A percentile compares a stretch with the other conserved stretches of the same genome.
Evolutionary conservation across 35 echinoderm and acorn worm species (phyloP).

Genomic region (Strongylocentrotus purpuratus): DNA sequence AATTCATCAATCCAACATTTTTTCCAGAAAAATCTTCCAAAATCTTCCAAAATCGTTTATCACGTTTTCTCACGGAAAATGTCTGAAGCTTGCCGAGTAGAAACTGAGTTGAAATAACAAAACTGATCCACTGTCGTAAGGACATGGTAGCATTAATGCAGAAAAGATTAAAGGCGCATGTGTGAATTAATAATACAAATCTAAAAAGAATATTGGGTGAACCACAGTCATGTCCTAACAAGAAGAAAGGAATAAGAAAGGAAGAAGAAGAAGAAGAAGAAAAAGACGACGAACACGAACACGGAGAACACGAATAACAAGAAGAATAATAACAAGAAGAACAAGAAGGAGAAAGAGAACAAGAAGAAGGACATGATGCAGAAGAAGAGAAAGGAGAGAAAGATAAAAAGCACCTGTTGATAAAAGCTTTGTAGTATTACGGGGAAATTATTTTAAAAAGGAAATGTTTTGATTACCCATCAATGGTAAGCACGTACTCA

Average conservation of each 20-base stretch:
- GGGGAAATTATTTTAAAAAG: too few relatives aligned
- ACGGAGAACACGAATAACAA: too few relatives aligned
- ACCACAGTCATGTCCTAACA: background rate
- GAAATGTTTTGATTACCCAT: too few relatives aligned
- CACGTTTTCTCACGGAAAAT: background rate
- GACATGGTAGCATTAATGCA: background rate
- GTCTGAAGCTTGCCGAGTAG: background rate
- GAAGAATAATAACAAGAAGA: background rate
- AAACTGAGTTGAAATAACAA: background rate
- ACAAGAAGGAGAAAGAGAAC: too few relatives aligned
- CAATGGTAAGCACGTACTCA: too few relatives aligned
- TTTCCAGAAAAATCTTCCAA: background rate
- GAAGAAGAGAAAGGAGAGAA: background rate
- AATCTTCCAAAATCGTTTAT: background rate
- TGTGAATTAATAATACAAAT: background rate
- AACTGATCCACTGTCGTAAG: background rate
- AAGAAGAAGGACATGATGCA: too few relatives aligned
- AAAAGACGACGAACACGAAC: too few relatives aligned
- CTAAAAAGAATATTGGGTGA: background rate
- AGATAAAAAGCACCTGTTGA: too few relatives aligned
- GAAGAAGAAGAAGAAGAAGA: conserved; percentile 14
- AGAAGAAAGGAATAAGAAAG: background rate
- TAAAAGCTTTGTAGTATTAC: too few relatives aligned
- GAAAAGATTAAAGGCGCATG: background rate
- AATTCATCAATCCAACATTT: background rate